phyloP scores from a whole-genome alignment of 2,797 vertebrate species.

The Eulemur albifrons region DNA sequence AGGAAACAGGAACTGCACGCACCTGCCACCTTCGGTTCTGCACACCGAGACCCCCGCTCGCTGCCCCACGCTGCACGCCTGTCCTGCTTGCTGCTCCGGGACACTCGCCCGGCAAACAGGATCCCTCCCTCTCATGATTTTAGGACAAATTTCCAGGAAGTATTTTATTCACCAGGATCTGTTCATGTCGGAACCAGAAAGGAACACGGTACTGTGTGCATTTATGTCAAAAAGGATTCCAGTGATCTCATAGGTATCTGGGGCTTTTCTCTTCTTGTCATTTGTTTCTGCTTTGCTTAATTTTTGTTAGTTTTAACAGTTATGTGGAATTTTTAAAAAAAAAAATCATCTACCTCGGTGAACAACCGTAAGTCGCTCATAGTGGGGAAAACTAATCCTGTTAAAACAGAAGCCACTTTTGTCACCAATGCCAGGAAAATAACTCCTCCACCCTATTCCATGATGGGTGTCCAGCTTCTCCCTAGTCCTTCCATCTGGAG shows the following conservation, averaged over 20 bases:
- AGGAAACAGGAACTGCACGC: fast-evolving
- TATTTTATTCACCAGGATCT: fast-evolving
- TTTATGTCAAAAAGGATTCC: fast-evolving
- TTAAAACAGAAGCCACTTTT: background rate
- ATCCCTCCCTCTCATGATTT: fast-evolving
- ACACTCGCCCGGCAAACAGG: background rate
- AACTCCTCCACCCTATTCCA: too few species aligned
- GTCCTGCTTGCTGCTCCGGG: fast-evolving
- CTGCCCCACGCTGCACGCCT: fast-evolving
- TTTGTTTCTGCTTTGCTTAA: background rate
- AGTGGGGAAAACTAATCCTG: background rate
- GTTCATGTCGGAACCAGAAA: background rate
- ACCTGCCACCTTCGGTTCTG: fast-evolving
- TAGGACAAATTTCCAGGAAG: background rate
- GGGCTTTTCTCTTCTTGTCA: background rate
- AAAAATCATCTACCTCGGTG: background rate
- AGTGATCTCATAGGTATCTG: fast-evolving
- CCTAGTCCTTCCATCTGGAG: background rate
- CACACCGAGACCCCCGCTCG: fast-evolving
- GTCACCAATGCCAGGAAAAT: fast-evolving
- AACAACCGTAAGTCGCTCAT: background rate
- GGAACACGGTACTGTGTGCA: fast-evolving
- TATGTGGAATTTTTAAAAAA: background rate
- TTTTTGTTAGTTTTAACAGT: background rate
- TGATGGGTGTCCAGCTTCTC: background rate